Percentiles rank a stretch among this genome's conserved stretches.
phyloP scores from a whole-genome alignment of 2,113 vertebrate species.

The Etheostoma cragini region DNA sequence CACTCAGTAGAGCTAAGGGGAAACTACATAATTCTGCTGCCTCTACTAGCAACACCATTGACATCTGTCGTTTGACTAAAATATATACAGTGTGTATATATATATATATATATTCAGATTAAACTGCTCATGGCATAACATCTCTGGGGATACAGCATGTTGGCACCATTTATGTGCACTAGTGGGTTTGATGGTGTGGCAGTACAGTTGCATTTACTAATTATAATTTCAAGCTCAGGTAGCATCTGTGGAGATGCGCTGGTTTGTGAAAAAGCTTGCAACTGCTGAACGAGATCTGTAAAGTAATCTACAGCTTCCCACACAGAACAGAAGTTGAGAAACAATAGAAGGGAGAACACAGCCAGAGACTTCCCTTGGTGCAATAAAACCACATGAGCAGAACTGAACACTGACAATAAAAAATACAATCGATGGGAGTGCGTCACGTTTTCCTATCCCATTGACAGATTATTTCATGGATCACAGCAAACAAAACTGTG shows the following conservation, averaged over 20 bases:
- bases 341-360: slow-evolving; percentile 66
- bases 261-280: slow-evolving; percentile 44
- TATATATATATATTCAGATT: slow-evolving; percentile 12
- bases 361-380: slow-evolving; percentile 70
- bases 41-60: too few species aligned
- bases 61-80: neutral
- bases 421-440: slow-evolving; percentile 75
- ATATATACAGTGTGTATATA: neutral
- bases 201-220: slow-evolving; percentile 47
- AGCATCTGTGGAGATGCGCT: slow-evolving; percentile 36
- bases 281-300: slow-evolving; percentile 22
- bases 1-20: neutral
- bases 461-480: slow-evolving; percentile 79
- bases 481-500: slow-evolving; percentile 72
- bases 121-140: slow-evolving; percentile 15
- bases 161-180: slow-evolving; percentile 24
- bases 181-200: slow-evolving; percentile 30
- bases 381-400: slow-evolving; percentile 79
- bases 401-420: slow-evolving; percentile 79
- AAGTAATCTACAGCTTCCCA: slow-evolving; percentile 62
- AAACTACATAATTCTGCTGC: neutral
- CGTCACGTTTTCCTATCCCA: slow-evolving; percentile 71
- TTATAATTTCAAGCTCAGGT: slow-evolving; percentile 57
- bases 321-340: slow-evolving; percentile 69
- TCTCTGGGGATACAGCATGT: slow-evolving; percentile 22